Conservation (phyloP, 1,140 invertebrate species). For the Ctenoplectra terminalis region DNA sequence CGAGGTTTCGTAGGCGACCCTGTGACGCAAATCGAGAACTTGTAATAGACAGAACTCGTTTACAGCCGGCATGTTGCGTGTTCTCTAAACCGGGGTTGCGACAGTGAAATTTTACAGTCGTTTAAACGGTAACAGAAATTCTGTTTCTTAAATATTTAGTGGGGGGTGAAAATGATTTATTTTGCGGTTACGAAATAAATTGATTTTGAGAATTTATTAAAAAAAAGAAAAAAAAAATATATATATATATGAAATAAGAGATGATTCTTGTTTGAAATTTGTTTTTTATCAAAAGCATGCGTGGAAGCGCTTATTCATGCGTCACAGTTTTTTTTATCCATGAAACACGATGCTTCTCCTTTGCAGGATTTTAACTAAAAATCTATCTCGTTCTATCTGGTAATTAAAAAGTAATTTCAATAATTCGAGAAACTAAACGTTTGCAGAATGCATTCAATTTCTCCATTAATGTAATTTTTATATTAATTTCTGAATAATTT, state of each 20-base stretch:
- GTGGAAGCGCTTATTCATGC: no score
- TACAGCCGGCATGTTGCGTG: neutral
- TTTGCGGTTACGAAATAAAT: no score
- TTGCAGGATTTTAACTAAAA: no score
- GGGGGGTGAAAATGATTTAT: no score
- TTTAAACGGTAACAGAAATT: neutral
- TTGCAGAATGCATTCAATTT: neutral
- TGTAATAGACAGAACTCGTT: conserved; percentile 6
- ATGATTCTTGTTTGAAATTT: no score
- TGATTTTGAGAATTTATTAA: neutral
- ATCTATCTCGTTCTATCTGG: no score
- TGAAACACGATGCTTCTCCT: no score
- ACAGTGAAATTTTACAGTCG: neutral
- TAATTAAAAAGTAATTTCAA: neutral
- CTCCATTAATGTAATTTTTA: neutral
- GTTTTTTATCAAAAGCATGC: no score
- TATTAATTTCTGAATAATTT: neutral
- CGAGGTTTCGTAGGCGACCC: neutral
- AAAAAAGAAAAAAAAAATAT: no score
- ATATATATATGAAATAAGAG: no score
- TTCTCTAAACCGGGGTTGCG: neutral
- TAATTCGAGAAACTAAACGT: no score
- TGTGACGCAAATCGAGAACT: conserved; percentile 9
- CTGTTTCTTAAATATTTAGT: neutral
- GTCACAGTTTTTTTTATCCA: no score